Evolutionary conservation across 1,140 invertebrate species (phyloP).

Genomic region (Myzus persicae): DNA sequence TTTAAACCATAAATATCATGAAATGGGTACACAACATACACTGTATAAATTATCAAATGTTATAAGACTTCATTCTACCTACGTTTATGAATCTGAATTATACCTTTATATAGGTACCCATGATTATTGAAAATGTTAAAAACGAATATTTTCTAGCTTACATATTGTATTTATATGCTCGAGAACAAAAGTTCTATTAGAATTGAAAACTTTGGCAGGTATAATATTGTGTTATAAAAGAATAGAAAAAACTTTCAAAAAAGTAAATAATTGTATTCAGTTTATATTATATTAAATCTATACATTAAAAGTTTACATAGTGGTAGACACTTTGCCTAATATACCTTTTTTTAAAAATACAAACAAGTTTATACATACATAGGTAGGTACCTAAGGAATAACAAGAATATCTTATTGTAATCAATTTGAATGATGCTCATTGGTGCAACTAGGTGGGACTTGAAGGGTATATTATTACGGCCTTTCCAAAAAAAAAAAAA

Average conservation of each 20-base stretch:
- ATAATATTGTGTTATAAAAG: background rate
- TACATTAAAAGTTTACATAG: background rate
- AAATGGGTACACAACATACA: background rate
- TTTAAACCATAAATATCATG: background rate
- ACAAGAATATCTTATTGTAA: background rate
- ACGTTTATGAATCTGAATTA: background rate
- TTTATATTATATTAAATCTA: background rate
- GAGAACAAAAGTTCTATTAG: background rate
- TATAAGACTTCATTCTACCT: background rate
- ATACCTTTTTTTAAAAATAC: background rate
- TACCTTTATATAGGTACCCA: background rate
- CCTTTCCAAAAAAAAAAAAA: background rate
- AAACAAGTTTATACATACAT: background rate
- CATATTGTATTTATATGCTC: background rate
- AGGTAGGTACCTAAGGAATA: background rate
- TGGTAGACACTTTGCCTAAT: background rate
- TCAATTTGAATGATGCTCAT: background rate
- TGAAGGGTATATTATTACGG: background rate
- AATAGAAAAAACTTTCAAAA: background rate
- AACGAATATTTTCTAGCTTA: background rate
- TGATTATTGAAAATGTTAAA: background rate
- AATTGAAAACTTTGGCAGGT: background rate
- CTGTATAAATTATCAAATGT: background rate
- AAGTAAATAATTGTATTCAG: background rate
- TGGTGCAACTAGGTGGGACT: background rate